Evolutionary conservation across 2,888 invertebrate genomes (phyloP), one percentile per base, ranked within the genome.

Genomic region (Eupeodes luniger): DNA sequence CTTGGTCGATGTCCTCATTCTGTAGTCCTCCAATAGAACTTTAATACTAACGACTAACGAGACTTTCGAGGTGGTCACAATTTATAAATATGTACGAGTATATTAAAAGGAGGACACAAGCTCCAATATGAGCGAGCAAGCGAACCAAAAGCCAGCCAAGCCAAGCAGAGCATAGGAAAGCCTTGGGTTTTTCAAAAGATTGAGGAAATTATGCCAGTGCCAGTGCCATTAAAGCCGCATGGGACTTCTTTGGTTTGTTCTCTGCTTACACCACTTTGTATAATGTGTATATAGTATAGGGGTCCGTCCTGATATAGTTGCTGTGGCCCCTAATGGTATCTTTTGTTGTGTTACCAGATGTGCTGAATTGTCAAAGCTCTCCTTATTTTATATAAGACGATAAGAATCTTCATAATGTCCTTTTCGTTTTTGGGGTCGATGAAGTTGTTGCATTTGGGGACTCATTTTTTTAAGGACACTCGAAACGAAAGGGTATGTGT

Each of bases 21-120:
- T 11, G 84, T 27, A 11, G 61, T 66, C 10, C 78, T 16, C 40
- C 67, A 16, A 76, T 70, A 67, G 70, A 27, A n/a, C 66, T 75
- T 75, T 80, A 78, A 78, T 78, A 85, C 80, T 84, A 88, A 88
- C 85, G 81, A 78, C 84, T 84, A 88, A 88, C 85, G 78, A 78
- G 84, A 47, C 78, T 64, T 80, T 53, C 64, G 57, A 77, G 72
- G 47, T 84, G 55, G 70, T 44, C 19, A 16, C 34, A 36, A 59
- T 59, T 59, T 36, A 59, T 57, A 55, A 7, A 57, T 12, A 57
- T 1, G 19, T 1, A 49, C 14, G 14, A 9, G 11, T 10, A 47
- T 5, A 49, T 40, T 40, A 40, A 1, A 40, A 40, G 40, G 40
- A 40, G 40, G 14, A 34, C 11, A 59, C 57, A 59, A 59, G 57